A percentile compares a stretch with the other conserved stretches of the same genome.
Conservation (phyloP, 2,113 vertebrate species). For the Aythya baeri region DNA sequence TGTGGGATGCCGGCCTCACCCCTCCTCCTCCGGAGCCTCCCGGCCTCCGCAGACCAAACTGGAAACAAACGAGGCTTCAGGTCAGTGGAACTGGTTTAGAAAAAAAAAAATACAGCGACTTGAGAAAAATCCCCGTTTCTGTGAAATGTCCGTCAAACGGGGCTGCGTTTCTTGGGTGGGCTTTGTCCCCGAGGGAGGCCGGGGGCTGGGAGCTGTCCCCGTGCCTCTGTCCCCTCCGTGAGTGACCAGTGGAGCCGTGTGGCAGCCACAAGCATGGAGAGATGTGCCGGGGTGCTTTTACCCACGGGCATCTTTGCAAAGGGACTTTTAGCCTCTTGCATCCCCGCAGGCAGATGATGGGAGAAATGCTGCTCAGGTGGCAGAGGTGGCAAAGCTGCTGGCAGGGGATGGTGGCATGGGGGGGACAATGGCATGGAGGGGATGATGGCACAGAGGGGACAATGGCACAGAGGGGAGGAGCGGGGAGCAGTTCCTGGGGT, state of each 20-base stretch:
- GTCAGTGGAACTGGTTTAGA: background rate
- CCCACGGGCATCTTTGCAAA: too few relatives aligned
- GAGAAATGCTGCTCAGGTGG: background rate
- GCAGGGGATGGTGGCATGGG: background rate
- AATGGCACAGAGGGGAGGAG: background rate
- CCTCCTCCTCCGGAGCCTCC: background rate
- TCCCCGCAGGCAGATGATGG: background rate
- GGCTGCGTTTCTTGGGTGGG: background rate
- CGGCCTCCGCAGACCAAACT: background rate
- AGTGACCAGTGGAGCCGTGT: fast-evolving
- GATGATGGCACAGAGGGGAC: background rate
- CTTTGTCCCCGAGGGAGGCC: background rate
- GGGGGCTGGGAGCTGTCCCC: background rate
- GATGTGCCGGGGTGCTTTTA: too few relatives aligned
- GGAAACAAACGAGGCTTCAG: background rate
- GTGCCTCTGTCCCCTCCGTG: background rate
- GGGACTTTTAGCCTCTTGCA: background rate
- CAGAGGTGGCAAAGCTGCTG: background rate
- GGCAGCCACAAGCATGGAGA: background rate
- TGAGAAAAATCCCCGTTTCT: background rate
- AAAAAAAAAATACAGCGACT: background rate
- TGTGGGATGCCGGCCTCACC: background rate
- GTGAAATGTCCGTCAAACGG: background rate
- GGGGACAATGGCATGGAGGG: too few relatives aligned
- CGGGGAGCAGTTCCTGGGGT: background rate